Evolutionary conservation across 2,888 invertebrate species (phyloP), one percentile per base, ranked within the genome.

Genomic region (Agrilus mali): DNA sequence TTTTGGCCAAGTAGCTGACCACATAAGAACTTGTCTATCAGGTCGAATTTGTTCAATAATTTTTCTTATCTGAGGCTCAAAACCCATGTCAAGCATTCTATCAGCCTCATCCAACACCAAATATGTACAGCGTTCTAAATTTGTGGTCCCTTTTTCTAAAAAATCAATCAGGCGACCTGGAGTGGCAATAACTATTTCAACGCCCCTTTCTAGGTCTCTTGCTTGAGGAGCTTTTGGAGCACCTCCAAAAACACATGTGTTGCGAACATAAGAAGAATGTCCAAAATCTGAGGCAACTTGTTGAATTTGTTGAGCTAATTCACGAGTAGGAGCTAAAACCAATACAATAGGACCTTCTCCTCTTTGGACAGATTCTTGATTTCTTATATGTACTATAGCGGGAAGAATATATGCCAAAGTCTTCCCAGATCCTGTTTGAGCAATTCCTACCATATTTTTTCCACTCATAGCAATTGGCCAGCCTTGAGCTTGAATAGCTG

Each of bases 1-100:
- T 63, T 95, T 95, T 2, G 97, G 97, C 98, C 97, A 98, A 1
- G 98, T 98, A 7, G 98, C 98, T 48, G 94, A 94, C 93, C 96
- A 98, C 97, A 98, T 98, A 35, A 97, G 73, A 7, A 95, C 89
- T 67, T 87, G 88, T 37, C 88, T 75, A 61, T 88, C 87, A 5
- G 88, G 88, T 49, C 93, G 77, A 57, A 95, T 89, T 64, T 94
- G 93, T 64, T 90, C 87, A 55, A 95, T 86, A 50, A 95, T 92
- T 64, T 93, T 93, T 36, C 94, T 78, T 55, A 95, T 94, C 63
- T 95, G 95, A 5, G 95, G 95, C 63, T 96, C 94, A 64, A 95
- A 96, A 36, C 95, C 95, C 95, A 96, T 96, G 63, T 96, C 95
- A 52, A 96, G 69, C 95, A 95, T 95, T 50, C 95, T 75, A 66